Conservation (phyloP, 2,113 vertebrate species). For the Myocastor coypus region DNA sequence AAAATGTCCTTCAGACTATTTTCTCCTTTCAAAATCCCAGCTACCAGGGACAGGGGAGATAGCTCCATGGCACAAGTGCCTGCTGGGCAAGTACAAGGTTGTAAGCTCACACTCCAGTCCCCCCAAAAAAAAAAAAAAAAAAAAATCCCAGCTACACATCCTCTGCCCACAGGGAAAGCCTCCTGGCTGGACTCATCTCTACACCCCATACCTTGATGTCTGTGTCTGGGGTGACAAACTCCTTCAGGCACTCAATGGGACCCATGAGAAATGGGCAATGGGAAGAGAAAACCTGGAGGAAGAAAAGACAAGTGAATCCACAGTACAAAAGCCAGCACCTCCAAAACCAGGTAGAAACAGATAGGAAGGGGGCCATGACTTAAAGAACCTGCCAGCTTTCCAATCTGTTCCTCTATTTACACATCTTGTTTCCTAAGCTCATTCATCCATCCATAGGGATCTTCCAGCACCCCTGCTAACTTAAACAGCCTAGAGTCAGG, state of each 20-base stretch:
- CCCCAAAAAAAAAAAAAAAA: no score
- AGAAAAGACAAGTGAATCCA: slow-evolving; percentile 9
- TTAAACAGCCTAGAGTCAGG: neutral
- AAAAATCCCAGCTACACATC: neutral
- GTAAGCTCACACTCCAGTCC: no score
- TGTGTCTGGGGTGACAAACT: slow-evolving; percentile 88
- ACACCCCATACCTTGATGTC: slow-evolving; percentile 93
- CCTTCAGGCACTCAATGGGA: slow-evolving; percentile 90
- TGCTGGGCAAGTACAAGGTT: no score
- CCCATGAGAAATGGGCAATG: slow-evolving; percentile 93
- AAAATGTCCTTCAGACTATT: neutral
- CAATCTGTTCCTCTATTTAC: neutral
- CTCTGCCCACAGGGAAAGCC: neutral
- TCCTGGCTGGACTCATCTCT: neutral
- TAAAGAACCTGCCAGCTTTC: neutral
- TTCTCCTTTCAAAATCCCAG: neutral
- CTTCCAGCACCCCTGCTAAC: neutral
- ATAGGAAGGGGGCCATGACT: neutral
- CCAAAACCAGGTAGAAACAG: neutral
- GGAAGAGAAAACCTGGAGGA: slow-evolving; percentile 89
- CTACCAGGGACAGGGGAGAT: no score
- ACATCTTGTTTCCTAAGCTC: neutral
- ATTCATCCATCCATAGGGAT: neutral
- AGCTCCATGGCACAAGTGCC: no score
- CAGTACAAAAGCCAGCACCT: neutral